Percentiles rank a stretch among this genome's conserved stretches.
Conservation (phyloP, 2,888 invertebrate genomes). For the Tetranychus piercei region DNA sequence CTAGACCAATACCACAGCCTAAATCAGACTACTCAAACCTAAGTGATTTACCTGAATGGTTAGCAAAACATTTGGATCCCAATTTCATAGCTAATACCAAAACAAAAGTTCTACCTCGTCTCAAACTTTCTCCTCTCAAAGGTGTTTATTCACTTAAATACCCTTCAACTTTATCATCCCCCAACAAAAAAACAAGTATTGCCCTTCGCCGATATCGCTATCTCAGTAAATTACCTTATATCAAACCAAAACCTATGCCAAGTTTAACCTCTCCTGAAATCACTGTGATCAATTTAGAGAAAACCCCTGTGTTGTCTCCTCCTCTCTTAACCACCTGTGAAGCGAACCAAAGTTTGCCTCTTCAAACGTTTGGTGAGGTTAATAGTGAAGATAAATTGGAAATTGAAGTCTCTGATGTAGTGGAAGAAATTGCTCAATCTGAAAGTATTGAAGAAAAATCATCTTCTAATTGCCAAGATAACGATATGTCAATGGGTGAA, state of each 20-base stretch:
- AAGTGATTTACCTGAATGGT: not conserved
- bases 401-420: conserved; percentile 9
- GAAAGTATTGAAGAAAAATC: conserved; percentile 11
- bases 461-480: not conserved
- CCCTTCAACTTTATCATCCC: not conserved
- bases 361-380: not conserved
- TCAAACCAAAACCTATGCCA: conserved; percentile 2
- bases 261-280: not conserved
- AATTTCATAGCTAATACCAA: not conserved
- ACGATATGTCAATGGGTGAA: not conserved
- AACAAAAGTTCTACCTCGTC: not conserved
- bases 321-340: too few relatives aligned
- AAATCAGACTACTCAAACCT: not conserved
- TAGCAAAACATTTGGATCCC: conserved; percentile 1
- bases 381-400: not conserved
- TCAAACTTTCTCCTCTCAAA: not conserved
- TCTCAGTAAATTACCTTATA: conserved; percentile 11
- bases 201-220: conserved; percentile 13
- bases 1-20: not conserved
- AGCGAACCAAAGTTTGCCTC: too few relatives aligned
- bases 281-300: not conserved
- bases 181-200: conserved; percentile 11
- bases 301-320: not conserved
- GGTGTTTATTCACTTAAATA: not conserved
- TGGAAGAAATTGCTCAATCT: not conserved